Conservation (phyloP, 2,113 vertebrate genomes). For the Hypanus sabinus region DNA sequence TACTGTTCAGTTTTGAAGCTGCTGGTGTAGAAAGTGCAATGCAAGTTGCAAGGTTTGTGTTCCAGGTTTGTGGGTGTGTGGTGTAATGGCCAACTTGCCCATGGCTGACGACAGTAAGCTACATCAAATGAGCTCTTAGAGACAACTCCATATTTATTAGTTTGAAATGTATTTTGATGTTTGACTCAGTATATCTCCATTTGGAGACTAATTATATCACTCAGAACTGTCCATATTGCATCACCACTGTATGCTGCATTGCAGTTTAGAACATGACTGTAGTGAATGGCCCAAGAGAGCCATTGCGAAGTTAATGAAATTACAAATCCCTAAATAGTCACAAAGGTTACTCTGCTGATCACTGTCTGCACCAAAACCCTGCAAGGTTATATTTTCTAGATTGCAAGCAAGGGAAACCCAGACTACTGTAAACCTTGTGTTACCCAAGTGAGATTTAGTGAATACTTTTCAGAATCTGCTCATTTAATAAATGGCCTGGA, state of each 20-base stretch:
- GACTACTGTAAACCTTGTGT: neutral
- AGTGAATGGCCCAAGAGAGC: neutral
- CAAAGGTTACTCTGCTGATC: neutral
- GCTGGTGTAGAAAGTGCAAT: neutral
- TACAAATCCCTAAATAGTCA: neutral
- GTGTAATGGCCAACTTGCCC: neutral
- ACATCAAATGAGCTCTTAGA: neutral
- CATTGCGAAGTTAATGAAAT: neutral
- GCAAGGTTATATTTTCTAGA: neutral
- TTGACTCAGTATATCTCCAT: neutral
- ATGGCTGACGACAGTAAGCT: neutral
- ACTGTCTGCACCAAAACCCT: neutral
- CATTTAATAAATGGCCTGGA: neutral
- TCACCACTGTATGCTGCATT: neutral
- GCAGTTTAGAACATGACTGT: neutral
- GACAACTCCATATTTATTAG: neutral
- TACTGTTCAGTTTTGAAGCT: neutral
- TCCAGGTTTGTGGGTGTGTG: neutral
- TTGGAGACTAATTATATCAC: neutral
- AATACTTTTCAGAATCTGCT: neutral
- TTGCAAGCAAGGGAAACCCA: neutral
- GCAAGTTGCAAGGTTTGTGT: neutral
- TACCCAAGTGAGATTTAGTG: neutral
- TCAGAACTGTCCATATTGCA: neutral
- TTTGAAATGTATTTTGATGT: slow-evolving; percentile 22